These are phyloP conservation scores for Prietella phreatophila DNA, from an alignment of 2,113 vertebrate species.

Conservation along the genomic window DNA sequence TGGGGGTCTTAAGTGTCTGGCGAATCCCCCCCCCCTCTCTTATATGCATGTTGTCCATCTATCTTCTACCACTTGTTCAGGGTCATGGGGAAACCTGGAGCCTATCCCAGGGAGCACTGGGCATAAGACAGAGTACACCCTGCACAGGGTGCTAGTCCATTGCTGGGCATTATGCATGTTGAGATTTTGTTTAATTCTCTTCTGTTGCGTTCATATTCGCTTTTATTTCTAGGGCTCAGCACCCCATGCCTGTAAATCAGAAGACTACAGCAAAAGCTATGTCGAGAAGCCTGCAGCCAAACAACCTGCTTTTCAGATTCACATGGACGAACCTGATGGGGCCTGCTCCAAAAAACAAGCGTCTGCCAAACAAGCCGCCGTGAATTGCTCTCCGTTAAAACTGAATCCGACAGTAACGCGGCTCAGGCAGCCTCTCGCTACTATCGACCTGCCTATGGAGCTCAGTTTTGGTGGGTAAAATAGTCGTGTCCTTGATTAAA, in stretches of 20 bases:
- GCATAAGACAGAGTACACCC: no score
- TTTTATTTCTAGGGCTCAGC: conserved; percentile 53
- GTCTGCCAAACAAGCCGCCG: conserved; percentile 36
- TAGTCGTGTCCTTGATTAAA: not conserved
- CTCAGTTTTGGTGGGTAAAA: conserved; percentile 78
- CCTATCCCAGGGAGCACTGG: no score
- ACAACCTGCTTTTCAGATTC: conserved; percentile 76
- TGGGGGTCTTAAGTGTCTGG: not conserved
- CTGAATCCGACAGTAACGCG: conserved; percentile 70
- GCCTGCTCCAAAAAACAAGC: conserved; percentile 62
- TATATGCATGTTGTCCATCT: no score
- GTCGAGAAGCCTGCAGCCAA: conserved; percentile 68
- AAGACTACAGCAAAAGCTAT: conserved; percentile 65
- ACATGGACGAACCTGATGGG: conserved; percentile 83
- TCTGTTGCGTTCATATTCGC: not conserved
- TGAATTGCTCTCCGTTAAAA: conserved; percentile 60
- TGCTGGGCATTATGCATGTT: no score
- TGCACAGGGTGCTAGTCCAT: no score
- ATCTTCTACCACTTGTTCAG: no score
- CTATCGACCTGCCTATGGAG: conserved; percentile 80
- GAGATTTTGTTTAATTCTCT: no score
- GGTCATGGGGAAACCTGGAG: no score
- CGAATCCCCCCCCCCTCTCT: not conserved
- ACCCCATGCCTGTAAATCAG: conserved; percentile 65
- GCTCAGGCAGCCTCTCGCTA: conserved; percentile 79